Evolutionary conservation across 2,797 vertebrate species (phyloP).

Genomic region (Megalops cyprinoides): DNA sequence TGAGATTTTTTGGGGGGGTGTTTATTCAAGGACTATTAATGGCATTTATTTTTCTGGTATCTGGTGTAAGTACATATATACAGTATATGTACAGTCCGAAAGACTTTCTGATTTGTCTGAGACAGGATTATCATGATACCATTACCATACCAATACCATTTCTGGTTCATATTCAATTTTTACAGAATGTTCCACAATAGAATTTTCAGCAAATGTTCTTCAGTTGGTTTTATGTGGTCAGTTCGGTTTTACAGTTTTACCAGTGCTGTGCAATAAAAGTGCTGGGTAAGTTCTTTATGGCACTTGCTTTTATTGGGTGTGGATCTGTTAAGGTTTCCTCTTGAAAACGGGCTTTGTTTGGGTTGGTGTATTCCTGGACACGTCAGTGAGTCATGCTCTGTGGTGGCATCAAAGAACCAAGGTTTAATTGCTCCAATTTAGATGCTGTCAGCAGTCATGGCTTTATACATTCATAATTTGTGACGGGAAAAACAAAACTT

Average conservation of each 20-base stretch:
- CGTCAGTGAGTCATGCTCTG: neutral
- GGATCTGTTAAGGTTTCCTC: constrained; percentile 32
- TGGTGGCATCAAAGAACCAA: too few species aligned
- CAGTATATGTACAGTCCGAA: neutral
- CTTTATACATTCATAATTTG: constrained; percentile 44
- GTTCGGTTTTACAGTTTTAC: neutral
- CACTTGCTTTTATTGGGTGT: neutral
- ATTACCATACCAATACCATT: neutral
- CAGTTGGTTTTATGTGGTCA: too few species aligned
- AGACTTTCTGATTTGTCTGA: neutral
- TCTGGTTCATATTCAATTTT: neutral
- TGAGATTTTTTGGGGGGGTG: too few species aligned
- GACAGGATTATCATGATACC: neutral
- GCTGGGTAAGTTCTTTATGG: neutral
- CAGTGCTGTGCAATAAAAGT: neutral
- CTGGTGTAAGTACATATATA: neutral
- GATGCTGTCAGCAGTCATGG: neutral
- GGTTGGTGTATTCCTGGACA: constrained; percentile 40
- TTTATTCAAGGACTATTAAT: neutral
- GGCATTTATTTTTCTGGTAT: neutral
- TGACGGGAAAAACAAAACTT: constrained; percentile 34
- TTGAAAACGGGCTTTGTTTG: neutral
- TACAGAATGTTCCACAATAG: too few species aligned
- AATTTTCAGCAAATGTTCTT: neutral
- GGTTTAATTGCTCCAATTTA: too few species aligned